Evolutionary conservation across 2,797 vertebrate genomes (phyloP).

Genomic region (Melanotaenia trifasciata): DNA sequence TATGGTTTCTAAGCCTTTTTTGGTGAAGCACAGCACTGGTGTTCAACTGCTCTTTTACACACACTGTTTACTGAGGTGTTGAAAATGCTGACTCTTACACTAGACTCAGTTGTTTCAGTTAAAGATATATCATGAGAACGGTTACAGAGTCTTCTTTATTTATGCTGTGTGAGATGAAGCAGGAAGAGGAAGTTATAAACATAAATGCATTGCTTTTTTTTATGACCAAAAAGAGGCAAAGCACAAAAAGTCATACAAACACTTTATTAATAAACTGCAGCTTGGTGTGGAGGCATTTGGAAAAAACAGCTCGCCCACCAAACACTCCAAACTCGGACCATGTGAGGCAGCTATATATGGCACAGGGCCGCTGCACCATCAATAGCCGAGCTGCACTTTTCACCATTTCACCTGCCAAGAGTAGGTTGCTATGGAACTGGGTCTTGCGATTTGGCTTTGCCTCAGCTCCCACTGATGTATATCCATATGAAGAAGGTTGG

Average conservation of each 20-base stretch:
- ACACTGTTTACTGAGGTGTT: conserved; percentile 17
- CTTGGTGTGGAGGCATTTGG: conserved; percentile 51
- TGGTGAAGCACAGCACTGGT: background rate
- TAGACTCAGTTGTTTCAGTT: conserved; percentile 9
- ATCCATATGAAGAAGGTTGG: conserved; percentile 66
- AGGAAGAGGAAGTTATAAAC: conserved; percentile 20
- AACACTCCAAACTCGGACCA: conserved; percentile 66
- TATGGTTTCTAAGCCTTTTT: conserved; percentile 12
- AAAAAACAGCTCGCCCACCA: conserved; percentile 64
- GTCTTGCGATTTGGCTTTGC: conserved; percentile 70
- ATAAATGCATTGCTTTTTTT: conserved; percentile 9
- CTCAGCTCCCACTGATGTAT: conserved; percentile 68
- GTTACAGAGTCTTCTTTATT: conserved; percentile 42
- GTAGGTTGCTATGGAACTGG: conserved; percentile 80
- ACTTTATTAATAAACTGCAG: conserved; percentile 27
- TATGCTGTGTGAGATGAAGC: conserved; percentile 11
- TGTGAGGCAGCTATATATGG: conserved; percentile 56
- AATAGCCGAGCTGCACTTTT: conserved; percentile 61
- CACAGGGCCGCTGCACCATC: conserved; percentile 48
- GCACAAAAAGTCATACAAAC: conserved; percentile 29
- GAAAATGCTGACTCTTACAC: conserved; percentile 11
- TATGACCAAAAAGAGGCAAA: conserved; percentile 22
- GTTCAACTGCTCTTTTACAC: background rate
- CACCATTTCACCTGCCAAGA: conserved; percentile 79
- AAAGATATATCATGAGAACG: conserved; percentile 1